These are phyloP conservation scores for Anastrepha obliqua DNA, from an alignment of 1,140 invertebrate genomes.

Conservation along the genomic window DNA sequence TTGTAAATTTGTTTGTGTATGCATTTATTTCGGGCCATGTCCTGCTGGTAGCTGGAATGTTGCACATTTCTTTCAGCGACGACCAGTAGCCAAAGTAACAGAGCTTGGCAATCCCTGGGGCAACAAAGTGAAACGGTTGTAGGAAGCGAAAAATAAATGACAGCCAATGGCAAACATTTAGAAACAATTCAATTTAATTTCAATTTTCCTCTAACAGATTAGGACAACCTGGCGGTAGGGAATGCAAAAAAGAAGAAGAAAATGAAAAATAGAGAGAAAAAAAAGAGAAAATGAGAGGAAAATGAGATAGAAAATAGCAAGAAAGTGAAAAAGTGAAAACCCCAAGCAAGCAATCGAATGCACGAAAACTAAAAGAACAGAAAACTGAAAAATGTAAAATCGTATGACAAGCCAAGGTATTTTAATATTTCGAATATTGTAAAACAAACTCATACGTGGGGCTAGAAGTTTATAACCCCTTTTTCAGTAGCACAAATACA, in stretches of 20 bases:
- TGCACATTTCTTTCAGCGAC: conserved; percentile 13
- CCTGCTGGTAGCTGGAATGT: background rate
- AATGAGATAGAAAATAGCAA: too few species aligned
- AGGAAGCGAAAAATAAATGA: conserved; percentile 1
- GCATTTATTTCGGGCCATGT: background rate
- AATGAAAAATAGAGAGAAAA: too few species aligned
- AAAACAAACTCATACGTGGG: too few species aligned
- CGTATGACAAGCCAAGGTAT: too few species aligned
- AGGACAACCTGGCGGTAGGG: conserved; percentile 15
- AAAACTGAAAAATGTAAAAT: too few species aligned
- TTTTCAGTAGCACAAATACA: too few species aligned
- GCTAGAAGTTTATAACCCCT: too few species aligned
- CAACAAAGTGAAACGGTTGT: background rate
- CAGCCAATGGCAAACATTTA: background rate
- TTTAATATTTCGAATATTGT: too few species aligned
- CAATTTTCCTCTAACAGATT: conserved; percentile 28
- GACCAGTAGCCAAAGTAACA: background rate
- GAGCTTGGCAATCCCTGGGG: background rate
- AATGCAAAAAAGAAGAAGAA: background rate
- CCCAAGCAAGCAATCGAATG: too few species aligned
- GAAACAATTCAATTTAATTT: conserved; percentile 47
- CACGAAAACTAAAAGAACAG: too few species aligned
- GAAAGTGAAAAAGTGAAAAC: too few species aligned
- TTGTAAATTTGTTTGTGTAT: background rate
- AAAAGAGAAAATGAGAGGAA: too few species aligned